Base-by-base conservation (phyloP, 2,113 vertebrate species). In the Rhinopomastus cyanomelas region DNA sequence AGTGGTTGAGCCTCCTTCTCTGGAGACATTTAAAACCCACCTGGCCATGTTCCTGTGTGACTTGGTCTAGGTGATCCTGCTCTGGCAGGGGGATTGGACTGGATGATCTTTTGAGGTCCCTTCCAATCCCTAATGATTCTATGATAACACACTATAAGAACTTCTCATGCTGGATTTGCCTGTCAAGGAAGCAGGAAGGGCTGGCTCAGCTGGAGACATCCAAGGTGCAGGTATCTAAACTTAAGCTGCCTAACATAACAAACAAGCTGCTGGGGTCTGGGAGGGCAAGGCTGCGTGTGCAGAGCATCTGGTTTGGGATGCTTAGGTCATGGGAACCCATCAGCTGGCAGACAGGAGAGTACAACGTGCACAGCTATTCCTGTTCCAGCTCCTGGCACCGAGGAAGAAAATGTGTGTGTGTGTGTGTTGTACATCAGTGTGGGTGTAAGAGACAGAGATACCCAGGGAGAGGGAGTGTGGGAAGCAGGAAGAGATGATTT, bases 401-500 rank as follows among this genome's bases (percentile, higher is more conserved):
- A 32, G 46, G 32, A 14, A 60, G 23, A 56, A 81, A 62, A 17
- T 0, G 1, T 16, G 26, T 22, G 46, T 20, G 17, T 18, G 46
- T 48, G 46, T 48, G 46, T 0, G 1, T 16, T 8, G 9, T 4
- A 12, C 1, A 3, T 18, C 71, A 66, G 16, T 1, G 51, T n/a
- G 87, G 81, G 37, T 48, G 85, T 64, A 76, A 75, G 51, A 62
- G 44, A 57, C 64, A 56, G 52, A 74, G 68, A 64, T 2, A 78
- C 42, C 29, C 55, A 17, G 73, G 51, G 26, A 82, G 57, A 80
- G 22, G 59, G 64, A 74, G 48, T 27, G 49, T 42, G 84, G 67
- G 81, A 84, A 73, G 57, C 46, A 66, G 56, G 51, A 65, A 53
- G 81, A 49, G 51, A 66, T 91, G 52, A 97, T 95, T 95, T 95